Conservation (phyloP, 2,113 vertebrate species). For the Taxidea taxus region DNA sequence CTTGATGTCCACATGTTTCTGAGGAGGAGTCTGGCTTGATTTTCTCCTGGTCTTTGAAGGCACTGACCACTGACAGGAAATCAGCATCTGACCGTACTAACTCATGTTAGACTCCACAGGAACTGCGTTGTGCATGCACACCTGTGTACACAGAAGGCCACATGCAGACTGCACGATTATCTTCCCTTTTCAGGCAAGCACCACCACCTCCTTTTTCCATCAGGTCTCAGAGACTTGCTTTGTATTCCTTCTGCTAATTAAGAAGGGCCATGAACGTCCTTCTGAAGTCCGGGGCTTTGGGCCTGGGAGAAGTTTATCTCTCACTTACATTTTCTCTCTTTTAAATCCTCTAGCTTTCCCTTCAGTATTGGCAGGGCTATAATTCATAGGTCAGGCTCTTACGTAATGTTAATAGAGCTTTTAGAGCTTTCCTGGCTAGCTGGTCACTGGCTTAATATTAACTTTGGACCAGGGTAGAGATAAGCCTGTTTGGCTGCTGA, state of each 20-base stretch:
- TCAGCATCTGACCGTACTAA: not conserved
- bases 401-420: slow-evolving; percentile 14
- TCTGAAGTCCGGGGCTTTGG: not conserved
- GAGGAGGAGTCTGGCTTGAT: not conserved
- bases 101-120: not conserved
- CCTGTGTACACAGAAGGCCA: not conserved
- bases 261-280: not conserved
- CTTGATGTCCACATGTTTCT: not conserved
- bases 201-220: not conserved
- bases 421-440: slow-evolving; percentile 54
- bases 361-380: not conserved
- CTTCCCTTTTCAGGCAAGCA: slow-evolving; percentile 28
- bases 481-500: slow-evolving; percentile 62
- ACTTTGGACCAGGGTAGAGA: slow-evolving; percentile 55
- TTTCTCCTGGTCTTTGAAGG: not conserved
- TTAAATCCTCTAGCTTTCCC: not conserved
- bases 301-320: not conserved
- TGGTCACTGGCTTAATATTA: slow-evolving; percentile 63
- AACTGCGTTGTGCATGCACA: not conserved
- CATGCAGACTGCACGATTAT: not conserved
- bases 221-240: not conserved
- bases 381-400: not conserved
- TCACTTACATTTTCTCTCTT: not conserved
- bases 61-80: not conserved
- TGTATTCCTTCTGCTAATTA: not conserved